Percentiles rank a stretch among this genome's conserved stretches.
These are phyloP conservation scores for Scaptomyza graminum DNA, from an alignment of 1,140 invertebrate species.

Conservation along the genomic window DNA sequence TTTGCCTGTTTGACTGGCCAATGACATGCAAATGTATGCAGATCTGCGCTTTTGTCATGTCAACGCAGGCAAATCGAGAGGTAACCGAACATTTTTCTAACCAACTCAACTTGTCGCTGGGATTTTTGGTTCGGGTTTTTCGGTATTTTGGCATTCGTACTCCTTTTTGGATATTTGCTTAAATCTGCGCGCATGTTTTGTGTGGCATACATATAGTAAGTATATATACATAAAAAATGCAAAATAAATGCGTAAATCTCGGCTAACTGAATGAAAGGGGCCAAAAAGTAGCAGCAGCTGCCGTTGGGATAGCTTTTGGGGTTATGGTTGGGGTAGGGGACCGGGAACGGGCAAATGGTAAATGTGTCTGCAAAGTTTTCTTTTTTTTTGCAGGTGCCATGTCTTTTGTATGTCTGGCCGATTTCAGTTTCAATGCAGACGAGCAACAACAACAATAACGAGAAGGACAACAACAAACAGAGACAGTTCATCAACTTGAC, in stretches of 20 bases:
- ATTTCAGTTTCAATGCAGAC: slow-evolving; percentile 63
- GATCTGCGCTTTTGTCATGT: slow-evolving; percentile 83
- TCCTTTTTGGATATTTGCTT: slow-evolving; percentile 61
- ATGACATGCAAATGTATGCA: slow-evolving; percentile 83
- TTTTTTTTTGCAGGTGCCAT: slow-evolving; percentile 70
- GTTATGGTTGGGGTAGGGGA: neutral
- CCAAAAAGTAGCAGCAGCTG: slow-evolving; percentile 23
- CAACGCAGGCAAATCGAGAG: slow-evolving; percentile 81
- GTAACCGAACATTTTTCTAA: slow-evolving; percentile 68
- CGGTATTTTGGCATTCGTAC: slow-evolving; percentile 28
- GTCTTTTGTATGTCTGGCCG: slow-evolving; percentile 65
- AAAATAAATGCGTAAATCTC: slow-evolving; percentile 83
- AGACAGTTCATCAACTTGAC: slow-evolving; percentile 80
- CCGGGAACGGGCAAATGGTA: slow-evolving; percentile 33
- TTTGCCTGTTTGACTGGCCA: slow-evolving; percentile 28
- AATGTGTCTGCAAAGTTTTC: slow-evolving; percentile 76
- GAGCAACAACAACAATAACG: slow-evolving; percentile 22
- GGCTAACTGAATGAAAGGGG: slow-evolving; percentile 38
- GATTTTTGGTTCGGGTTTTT: slow-evolving; percentile 14
- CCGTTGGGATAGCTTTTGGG: neutral
- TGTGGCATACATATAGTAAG: slow-evolving; percentile 72
- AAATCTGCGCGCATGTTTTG: slow-evolving; percentile 81
- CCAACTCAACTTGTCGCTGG: slow-evolving; percentile 65
- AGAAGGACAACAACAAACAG: slow-evolving; percentile 48
- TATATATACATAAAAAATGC: slow-evolving; percentile 72